phyloP scores from a whole-genome alignment of 2,888 invertebrate genomes.

The Disparrhopalites patrizii region DNA sequence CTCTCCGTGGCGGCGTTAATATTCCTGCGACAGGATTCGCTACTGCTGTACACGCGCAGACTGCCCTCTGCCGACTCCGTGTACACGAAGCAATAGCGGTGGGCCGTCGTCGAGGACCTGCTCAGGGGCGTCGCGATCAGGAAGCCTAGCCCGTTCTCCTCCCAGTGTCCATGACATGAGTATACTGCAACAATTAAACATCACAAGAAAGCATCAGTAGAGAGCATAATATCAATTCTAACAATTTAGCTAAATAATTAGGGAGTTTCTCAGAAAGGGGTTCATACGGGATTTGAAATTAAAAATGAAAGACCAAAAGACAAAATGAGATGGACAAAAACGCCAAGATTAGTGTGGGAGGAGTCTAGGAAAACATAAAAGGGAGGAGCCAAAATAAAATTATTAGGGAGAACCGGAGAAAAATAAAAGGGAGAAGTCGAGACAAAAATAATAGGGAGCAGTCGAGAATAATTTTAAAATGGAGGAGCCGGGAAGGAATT shows the following conservation, averaged over 20 bases:
- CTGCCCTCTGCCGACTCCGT: conserved; percentile 49
- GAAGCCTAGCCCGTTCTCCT: conserved; percentile 61
- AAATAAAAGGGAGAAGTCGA: too few species aligned
- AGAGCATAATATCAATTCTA: neutral
- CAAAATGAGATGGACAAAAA: too few species aligned
- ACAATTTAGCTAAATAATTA: neutral
- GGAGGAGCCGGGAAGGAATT: neutral
- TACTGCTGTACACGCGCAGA: conserved; percentile 42
- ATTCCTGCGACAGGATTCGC: conserved; percentile 59
- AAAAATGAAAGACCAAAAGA: too few species aligned
- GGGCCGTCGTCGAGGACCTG: conserved; percentile 56
- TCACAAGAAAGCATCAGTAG: neutral
- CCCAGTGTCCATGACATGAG: conserved; percentile 71
- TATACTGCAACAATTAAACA: conserved; percentile 56
- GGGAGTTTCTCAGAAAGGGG: too few species aligned
- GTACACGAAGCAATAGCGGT: conserved; percentile 63
- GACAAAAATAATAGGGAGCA: too few species aligned
- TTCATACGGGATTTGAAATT: too few species aligned
- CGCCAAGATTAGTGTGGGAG: too few species aligned
- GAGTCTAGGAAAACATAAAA: too few species aligned
- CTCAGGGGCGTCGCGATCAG: conserved; percentile 64
- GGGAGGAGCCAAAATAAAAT: too few species aligned
- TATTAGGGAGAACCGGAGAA: too few species aligned
- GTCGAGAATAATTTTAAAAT: too few species aligned
- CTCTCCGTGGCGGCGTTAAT: conserved; percentile 57